These are phyloP conservation scores for Artemia sp. DNA, from an alignment of 2,888 invertebrate genomes.

Conservation along the genomic window DNA sequence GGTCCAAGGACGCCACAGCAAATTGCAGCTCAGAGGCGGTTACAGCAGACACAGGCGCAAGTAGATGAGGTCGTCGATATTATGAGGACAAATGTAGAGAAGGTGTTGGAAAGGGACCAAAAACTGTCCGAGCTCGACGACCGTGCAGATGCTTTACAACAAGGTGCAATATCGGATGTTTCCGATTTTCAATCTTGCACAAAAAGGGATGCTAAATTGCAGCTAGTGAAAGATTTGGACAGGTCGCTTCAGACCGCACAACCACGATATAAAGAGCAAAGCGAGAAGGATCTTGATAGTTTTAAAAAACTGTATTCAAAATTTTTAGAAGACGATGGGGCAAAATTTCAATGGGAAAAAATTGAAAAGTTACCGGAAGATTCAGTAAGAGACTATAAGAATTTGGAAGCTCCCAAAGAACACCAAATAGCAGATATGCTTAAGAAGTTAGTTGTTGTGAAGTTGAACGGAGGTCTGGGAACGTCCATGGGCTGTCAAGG, in stretches of 20 bases:
- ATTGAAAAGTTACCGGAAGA: constrained; percentile 71
- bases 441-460: constrained; percentile 77
- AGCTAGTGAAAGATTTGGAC: background rate
- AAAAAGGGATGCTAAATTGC: background rate
- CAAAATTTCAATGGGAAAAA: constrained; percentile 75
- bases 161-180: too few relatives aligned
- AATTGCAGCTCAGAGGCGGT: constrained; percentile 59
- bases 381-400: constrained; percentile 63
- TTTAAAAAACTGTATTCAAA: constrained; percentile 67
- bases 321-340: constrained; percentile 51
- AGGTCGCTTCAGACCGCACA: constrained; percentile 26
- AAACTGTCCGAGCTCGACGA: constrained; percentile 87
- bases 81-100: constrained; percentile 91
- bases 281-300: constrained; percentile 58
- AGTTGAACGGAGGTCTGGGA: constrained; percentile 86
- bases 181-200: constrained; percentile 14
- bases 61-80: constrained; percentile 76
- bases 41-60: constrained; percentile 70
- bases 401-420: constrained; percentile 44
- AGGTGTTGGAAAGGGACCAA: constrained; percentile 86
- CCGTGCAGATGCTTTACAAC: constrained; percentile 59
- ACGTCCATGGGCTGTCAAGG: constrained; percentile 96
- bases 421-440: constrained; percentile 52
- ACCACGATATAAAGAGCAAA: constrained; percentile 38
- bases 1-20: constrained; percentile 70